Evolutionary conservation across 2,797 vertebrate genomes (phyloP).

Genomic region (Neosilurus mollespiculum): DNA sequence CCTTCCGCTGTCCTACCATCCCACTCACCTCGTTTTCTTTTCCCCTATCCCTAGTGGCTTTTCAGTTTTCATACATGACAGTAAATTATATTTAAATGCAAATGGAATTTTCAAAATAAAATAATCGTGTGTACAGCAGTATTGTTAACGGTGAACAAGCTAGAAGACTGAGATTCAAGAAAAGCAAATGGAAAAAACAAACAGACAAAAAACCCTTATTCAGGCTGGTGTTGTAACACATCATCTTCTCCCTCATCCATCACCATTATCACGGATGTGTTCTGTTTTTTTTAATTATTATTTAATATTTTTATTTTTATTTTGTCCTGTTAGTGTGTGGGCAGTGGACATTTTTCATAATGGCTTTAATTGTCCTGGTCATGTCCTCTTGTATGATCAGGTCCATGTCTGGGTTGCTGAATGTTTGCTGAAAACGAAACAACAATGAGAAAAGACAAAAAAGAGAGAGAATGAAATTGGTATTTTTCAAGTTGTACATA

Average conservation of each 20-base stretch:
- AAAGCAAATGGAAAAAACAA: conserved; percentile 53
- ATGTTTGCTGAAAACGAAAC: conserved; percentile 76
- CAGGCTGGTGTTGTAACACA: conserved; percentile 88
- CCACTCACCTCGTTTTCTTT: conserved; percentile 14
- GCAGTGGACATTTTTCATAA: conserved; percentile 75
- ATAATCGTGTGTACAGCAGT: conserved; percentile 93
- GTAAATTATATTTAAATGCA: conserved; percentile 99
- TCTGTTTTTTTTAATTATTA: conserved; percentile 76
- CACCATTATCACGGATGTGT: conserved; percentile 59
- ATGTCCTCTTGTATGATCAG: conserved; percentile 70
- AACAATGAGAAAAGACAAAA: conserved; percentile 61
- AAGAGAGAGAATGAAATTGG: conserved; percentile 80
- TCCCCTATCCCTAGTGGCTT: conserved; percentile 62
- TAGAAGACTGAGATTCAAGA: conserved; percentile 79
- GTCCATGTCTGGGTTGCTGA: conserved; percentile 73
- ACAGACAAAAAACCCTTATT: conserved; percentile 62
- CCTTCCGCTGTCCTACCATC: conserved; percentile 16
- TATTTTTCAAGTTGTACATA: conserved; percentile 99
- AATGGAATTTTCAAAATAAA: conserved; percentile 83
- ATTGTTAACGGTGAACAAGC: conserved; percentile 89
- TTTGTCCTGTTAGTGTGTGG: conserved; percentile 61
- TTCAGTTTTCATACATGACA: conserved; percentile 88
- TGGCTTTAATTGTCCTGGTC: conserved; percentile 87
- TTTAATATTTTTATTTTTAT: conserved; percentile 71
- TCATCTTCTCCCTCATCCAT: conserved; percentile 69